A percentile compares a stretch with the other conserved stretches of the same genome.
These are phyloP conservation scores for Brachionus manjavacas DNA, from an alignment of 1,140 invertebrate species.

Conservation along the genomic window DNA sequence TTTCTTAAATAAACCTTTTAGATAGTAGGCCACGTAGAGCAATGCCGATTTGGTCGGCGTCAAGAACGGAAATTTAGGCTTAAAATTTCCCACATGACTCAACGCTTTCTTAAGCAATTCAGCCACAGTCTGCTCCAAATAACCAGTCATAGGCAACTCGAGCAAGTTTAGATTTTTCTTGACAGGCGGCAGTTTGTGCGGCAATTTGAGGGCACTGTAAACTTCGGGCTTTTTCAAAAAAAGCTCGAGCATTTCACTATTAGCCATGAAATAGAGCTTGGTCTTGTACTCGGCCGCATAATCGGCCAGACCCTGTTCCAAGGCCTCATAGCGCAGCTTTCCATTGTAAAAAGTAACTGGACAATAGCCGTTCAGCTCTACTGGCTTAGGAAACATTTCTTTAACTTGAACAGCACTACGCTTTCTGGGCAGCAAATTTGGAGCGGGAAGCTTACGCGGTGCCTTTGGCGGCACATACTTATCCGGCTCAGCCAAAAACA, in stretches of 20 bases:
- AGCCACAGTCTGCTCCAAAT: slow-evolving; percentile 57
- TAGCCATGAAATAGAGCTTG: slow-evolving; percentile 51
- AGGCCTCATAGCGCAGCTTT: slow-evolving; percentile 53
- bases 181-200: slow-evolving; percentile 57
- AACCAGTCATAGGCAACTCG: slow-evolving; percentile 56
- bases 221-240: slow-evolving; percentile 54
- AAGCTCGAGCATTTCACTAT: slow-evolving; percentile 53
- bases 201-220: slow-evolving; percentile 42
- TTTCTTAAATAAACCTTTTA: not conserved
- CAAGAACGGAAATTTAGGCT: slow-evolving; percentile 59
- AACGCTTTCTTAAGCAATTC: slow-evolving; percentile 53
- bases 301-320: slow-evolving; percentile 52
- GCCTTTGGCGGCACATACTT: slow-evolving; percentile 54
- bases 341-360: slow-evolving; percentile 56
- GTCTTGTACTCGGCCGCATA: slow-evolving; percentile 53
- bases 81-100: slow-evolving; percentile 54
- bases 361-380: slow-evolving; percentile 56
- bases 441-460: slow-evolving; percentile 49
- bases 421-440: slow-evolving; percentile 49
- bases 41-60: slow-evolving; percentile 53
- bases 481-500: slow-evolving; percentile 54
- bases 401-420: slow-evolving; percentile 47
- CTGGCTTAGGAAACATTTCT: slow-evolving; percentile 46
- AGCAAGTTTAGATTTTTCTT: slow-evolving; percentile 49
- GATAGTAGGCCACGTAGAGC: slow-evolving; percentile 56